A percentile compares a stretch with the other conserved stretches of the same genome.
Evolutionary conservation across 1,140 invertebrate genomes (phyloP).

Genomic region (Lanistes nyassanus): DNA sequence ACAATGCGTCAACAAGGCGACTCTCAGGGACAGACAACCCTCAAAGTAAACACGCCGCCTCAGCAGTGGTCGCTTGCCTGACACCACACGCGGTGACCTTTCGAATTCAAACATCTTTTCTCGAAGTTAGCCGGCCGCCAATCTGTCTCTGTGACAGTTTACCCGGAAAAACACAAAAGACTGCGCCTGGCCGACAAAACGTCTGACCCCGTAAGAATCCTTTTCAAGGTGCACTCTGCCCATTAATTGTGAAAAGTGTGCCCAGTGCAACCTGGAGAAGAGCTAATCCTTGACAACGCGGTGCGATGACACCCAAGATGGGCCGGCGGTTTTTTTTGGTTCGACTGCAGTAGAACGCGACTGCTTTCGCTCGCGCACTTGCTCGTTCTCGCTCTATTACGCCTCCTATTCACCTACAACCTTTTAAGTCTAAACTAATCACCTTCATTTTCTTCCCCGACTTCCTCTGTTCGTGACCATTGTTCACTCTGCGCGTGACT

Average conservation of each 20-base stretch:
- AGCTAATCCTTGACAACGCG: constrained; percentile 11
- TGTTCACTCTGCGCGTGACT: too few species aligned
- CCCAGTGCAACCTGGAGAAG: not conserved
- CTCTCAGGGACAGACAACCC: constrained; percentile 1
- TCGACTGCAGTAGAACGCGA: too few species aligned
- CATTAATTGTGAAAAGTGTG: constrained; percentile 14
- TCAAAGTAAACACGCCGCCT: constrained; percentile 10
- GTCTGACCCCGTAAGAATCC: constrained; percentile 6
- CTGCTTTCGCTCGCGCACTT: too few species aligned
- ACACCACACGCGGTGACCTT: constrained; percentile 6
- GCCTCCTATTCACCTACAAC: too few species aligned
- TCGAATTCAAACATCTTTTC: constrained; percentile 10
- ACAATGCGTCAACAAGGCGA: constrained; percentile 3
- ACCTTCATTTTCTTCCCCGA: too few species aligned
- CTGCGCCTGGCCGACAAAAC: not conserved
- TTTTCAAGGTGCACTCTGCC: constrained; percentile 3
- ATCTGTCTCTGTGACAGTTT: constrained; percentile 5
- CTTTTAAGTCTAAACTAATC: too few species aligned
- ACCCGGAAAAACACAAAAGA: constrained; percentile 1
- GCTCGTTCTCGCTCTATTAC: too few species aligned
- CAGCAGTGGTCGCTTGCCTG: not conserved
- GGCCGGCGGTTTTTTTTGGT: too few species aligned
- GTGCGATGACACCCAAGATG: constrained; percentile 5
- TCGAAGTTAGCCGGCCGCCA: constrained; percentile 2
- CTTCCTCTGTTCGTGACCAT: too few species aligned